Base-by-base conservation (phyloP, 2,888 invertebrate species). In the Leptinotarsa juncta region DNA sequence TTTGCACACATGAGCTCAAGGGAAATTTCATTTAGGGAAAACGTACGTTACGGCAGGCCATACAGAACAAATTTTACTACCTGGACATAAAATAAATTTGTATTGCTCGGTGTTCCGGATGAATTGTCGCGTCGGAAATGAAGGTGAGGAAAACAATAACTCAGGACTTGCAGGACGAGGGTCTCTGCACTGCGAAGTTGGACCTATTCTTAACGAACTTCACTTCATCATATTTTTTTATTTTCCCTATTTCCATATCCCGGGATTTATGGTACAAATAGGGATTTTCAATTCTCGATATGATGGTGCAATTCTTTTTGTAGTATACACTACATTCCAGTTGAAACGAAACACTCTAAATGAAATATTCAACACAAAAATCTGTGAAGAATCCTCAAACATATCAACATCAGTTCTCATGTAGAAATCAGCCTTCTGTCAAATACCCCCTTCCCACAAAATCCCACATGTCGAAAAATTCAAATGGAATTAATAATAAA, bases 51-150 rank as follows among this genome's bases (percentile, higher is more conserved):
- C 49, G 16, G 55, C 49, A 50, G 55, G 42, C 50, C 18, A 26
- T 71, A 68, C 67, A 71, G 71, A 70, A 42, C 57, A 72, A 66
- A 69, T 42, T 75, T 75, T 75, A 75, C 71, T 72, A 69, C 75
- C 72, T 66, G 60, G 51, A 49, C 70, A 62, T 72, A 51, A 72
- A 75, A 70, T 72, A 72, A 72, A 71, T 72, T 70, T 62, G 75
- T 70, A 72, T 71, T 72, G 67, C 67, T 53, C 53, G 26, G 15
- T 49, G 67, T 67, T 68, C 32, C 55, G 26, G 55, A 68, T 42
- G 42, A 57, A 68, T 68, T 42, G 68, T 57, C n/a, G 32, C 48
- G n/a, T 18, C 48, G 55, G 20, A 48, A 57, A 49, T 23, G 51
- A 53, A 67, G 32, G 23, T 48, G 15, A 32, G 53, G 68, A 14